These are phyloP conservation scores for Sepioteuthis lessoniana DNA, from an alignment of 2,888 invertebrate species.

Conservation along the genomic window DNA sequence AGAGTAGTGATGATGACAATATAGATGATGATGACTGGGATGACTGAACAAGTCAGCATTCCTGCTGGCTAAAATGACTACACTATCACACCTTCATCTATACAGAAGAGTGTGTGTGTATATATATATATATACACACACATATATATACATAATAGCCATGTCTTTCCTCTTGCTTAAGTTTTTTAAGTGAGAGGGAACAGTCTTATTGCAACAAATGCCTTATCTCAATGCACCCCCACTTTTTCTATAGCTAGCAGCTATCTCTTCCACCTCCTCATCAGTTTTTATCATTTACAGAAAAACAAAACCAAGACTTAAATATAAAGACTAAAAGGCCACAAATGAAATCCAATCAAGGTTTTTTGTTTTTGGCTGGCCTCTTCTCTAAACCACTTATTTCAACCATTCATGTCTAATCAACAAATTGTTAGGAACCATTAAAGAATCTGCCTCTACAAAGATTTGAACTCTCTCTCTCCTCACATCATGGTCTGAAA, in stretches of 20 bases:
- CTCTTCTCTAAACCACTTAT: neutral
- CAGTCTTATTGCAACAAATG: slow-evolving; percentile 17
- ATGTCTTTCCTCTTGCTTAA: neutral
- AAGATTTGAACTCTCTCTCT: too few species aligned
- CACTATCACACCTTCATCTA: neutral
- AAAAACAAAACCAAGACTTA: neutral
- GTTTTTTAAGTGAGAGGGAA: neutral
- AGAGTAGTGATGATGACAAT: slow-evolving; percentile 46
- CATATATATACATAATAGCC: neutral
- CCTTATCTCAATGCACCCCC: slow-evolving; percentile 18
- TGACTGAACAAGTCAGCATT: neutral
- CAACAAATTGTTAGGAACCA: too few species aligned
- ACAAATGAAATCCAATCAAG: too few species aligned
- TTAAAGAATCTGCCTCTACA: too few species aligned
- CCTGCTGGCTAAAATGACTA: neutral
- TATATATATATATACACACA: neutral
- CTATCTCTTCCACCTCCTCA: neutral
- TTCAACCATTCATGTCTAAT: neutral
- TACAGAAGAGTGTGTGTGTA: neutral
- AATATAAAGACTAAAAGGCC: neutral
- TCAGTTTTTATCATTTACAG: neutral
- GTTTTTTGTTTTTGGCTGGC: neutral
- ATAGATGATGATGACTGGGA: slow-evolving; percentile 48
- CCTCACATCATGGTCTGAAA: neutral
- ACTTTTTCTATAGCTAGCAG: neutral